Conservation (phyloP, 2,888 invertebrate species). For the Agrotis ipsilon region DNA sequence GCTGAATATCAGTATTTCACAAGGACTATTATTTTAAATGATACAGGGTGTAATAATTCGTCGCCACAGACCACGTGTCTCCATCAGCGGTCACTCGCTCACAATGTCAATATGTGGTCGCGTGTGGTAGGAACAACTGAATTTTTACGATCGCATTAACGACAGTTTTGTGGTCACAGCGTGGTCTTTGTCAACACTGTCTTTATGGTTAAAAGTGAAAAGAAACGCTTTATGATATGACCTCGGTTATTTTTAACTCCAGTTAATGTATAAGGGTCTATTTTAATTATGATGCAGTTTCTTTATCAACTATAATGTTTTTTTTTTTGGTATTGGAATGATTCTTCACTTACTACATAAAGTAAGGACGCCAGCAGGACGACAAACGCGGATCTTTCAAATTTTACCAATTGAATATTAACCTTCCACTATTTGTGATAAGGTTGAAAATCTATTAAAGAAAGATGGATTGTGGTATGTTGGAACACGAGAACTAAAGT, state of each 20-base stretch:
- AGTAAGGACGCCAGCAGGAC: no score
- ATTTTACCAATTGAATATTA: no score
- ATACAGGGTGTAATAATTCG: slow-evolving; percentile 1
- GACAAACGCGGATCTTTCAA: no score
- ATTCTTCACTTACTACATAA: neutral
- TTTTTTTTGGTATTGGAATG: no score
- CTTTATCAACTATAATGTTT: neutral
- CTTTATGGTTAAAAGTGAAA: slow-evolving; percentile 34
- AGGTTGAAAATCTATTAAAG: no score
- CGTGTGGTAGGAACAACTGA: slow-evolving; percentile 45
- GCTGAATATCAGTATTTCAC: no score
- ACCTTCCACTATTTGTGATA: no score
- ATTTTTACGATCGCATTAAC: slow-evolving; percentile 54
- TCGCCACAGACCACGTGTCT: slow-evolving; percentile 8
- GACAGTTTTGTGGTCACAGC: slow-evolving; percentile 46
- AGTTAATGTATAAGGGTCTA: neutral
- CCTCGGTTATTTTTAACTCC: slow-evolving; percentile 13
- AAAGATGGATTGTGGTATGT: no score
- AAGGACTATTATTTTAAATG: no score
- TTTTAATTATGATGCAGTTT: neutral
- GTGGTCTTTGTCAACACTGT: slow-evolving; percentile 48
- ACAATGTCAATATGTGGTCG: slow-evolving; percentile 53
- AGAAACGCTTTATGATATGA: slow-evolving; percentile 21
- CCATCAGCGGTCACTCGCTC: slow-evolving; percentile 19
- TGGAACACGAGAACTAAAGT: neutral